phyloP scores from a whole-genome alignment of 1,140 invertebrate genomes.

The Anastatus disparis region DNA sequence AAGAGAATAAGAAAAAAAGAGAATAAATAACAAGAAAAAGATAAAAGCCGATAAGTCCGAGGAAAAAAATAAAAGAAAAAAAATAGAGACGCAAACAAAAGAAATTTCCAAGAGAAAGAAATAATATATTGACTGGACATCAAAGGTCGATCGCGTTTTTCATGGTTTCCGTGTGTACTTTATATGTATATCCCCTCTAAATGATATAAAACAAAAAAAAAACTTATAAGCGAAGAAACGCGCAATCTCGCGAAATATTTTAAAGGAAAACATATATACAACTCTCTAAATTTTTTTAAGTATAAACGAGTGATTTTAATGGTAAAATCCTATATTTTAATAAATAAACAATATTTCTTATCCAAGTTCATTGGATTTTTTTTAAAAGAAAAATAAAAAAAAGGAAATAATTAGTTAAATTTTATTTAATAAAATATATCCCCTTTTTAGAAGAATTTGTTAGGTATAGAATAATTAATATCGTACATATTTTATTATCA shows the following conservation, averaged over 20 bases:
- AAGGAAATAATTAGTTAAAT: neutral
- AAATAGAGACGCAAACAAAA: neutral
- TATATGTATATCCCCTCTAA: conserved; percentile 13
- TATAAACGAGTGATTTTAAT: conserved; percentile 4
- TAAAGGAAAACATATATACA: neutral
- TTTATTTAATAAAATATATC: neutral
- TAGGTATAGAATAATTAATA: conserved; percentile 14
- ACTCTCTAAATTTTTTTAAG: conserved; percentile 21
- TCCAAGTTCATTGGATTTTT: neutral
- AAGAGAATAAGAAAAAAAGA: neutral
- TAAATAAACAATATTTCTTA: neutral
- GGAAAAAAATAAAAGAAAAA: conserved; percentile 24
- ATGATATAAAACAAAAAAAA: neutral
- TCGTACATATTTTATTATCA: conserved; percentile 33
- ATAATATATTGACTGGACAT: neutral
- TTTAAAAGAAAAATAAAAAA: no score
- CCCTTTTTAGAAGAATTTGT: conserved; percentile 20
- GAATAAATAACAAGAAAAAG: conserved; percentile 12
- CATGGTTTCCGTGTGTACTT: conserved; percentile 11
- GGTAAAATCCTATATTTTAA: neutral
- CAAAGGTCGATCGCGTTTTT: neutral
- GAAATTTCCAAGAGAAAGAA: neutral
- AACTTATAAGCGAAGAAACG: neutral
- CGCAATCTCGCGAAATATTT: conserved; percentile 1
- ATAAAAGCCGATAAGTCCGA: neutral